These are phyloP conservation scores for Premnoplex brunnescens DNA, from an alignment of 2,797 vertebrate species.

Conservation along the genomic window DNA sequence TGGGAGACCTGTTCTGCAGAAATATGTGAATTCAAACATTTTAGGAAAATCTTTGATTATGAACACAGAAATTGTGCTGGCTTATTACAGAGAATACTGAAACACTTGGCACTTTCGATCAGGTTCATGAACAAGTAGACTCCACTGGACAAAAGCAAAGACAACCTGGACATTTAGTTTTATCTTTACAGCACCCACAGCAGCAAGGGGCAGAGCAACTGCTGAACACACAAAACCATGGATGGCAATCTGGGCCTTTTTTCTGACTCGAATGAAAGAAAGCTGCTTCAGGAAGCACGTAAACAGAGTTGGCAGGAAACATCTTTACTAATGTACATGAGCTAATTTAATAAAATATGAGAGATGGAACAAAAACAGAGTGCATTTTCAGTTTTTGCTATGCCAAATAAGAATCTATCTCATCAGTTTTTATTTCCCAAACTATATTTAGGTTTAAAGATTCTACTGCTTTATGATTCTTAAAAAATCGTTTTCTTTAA, in stretches of 20 bases:
- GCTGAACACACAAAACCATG: background rate
- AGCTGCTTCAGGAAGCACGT: background rate
- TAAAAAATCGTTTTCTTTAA: background rate
- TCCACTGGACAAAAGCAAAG: background rate
- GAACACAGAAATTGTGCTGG: background rate
- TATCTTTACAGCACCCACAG: background rate
- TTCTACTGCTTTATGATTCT: background rate
- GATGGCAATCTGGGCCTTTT: background rate
- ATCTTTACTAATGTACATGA: background rate
- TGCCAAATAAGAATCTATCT: background rate
- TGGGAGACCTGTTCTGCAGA: background rate
- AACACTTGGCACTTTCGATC: background rate
- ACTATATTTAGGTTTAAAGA: background rate
- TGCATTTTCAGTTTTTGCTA: background rate
- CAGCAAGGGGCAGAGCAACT: background rate
- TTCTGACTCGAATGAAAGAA: background rate
- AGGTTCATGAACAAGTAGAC: background rate
- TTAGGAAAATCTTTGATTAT: background rate
- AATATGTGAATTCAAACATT: background rate
- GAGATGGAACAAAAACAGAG: background rate
- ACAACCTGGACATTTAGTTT: background rate
- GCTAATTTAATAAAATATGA: slow-evolving; percentile 17
- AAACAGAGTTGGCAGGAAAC: background rate
- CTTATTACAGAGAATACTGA: background rate
- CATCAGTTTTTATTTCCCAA: background rate